phyloP scores from a whole-genome alignment of 2,797 vertebrate species.

The Leptoclinus maculatus region DNA sequence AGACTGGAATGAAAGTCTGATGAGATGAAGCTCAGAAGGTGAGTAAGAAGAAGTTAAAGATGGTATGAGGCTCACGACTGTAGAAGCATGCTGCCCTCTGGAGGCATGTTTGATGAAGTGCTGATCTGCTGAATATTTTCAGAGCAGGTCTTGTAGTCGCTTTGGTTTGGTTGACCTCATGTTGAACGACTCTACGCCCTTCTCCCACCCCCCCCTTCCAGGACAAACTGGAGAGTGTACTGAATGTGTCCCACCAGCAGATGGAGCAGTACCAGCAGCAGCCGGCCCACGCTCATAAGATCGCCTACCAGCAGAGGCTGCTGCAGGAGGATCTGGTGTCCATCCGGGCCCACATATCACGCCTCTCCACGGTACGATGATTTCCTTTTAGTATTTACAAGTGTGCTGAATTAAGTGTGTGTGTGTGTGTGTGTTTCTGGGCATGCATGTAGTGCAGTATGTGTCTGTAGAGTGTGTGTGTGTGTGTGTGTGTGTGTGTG shows the following conservation, averaged over 20 bases:
- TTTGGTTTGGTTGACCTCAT: conserved; percentile 6
- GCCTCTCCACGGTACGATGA: conserved; percentile 88
- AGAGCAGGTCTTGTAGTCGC: background rate
- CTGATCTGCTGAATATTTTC: background rate
- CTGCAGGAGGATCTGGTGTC: conserved; percentile 95
- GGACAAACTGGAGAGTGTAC: conserved; percentile 94
- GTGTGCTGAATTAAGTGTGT: background rate
- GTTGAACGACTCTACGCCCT: background rate
- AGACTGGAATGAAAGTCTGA: background rate
- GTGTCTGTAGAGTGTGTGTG: too few species aligned
- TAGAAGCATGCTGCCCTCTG: conserved; percentile 45
- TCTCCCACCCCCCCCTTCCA: conserved; percentile 53
- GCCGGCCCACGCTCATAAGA: conserved; percentile 91
- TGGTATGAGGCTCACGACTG: background rate
- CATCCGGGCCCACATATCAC: conserved; percentile 94
- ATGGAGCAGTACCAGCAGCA: conserved; percentile 95
- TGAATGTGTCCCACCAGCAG: conserved; percentile 94
- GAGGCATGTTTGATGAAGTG: background rate
- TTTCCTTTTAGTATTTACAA: background rate
- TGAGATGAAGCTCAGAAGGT: background rate
- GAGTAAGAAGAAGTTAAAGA: background rate
- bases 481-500: background rate
- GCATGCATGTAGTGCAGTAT: background rate
- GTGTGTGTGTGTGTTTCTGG: too few species aligned
- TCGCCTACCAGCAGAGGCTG: conserved; percentile 93